Conservation (phyloP, 1,140 invertebrate species). For the Elymnias hypermnestra region DNA sequence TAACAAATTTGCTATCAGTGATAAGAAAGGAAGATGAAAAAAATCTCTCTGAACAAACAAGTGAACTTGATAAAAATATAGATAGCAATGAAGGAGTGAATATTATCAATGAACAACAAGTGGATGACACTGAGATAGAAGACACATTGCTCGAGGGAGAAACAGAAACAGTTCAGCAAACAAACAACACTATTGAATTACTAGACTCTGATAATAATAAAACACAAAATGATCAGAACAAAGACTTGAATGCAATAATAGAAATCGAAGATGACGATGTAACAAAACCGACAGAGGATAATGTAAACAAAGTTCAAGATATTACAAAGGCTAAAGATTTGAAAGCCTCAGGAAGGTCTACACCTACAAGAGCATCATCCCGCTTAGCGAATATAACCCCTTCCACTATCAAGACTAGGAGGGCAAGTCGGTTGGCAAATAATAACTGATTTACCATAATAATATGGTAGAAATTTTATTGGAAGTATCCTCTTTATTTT, state of each 20-base stretch:
- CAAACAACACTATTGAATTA: too few species aligned
- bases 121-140: too few species aligned
- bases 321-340: constrained; percentile 4
- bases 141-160: too few species aligned
- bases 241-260: background rate
- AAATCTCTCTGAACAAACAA: too few species aligned
- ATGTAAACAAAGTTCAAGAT: background rate
- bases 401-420: constrained; percentile 41
- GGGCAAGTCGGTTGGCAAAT: constrained; percentile 38
- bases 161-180: constrained; percentile 3
- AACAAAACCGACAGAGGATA: background rate
- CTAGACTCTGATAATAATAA: background rate
- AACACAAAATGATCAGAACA: too few species aligned
- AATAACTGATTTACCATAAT: constrained; percentile 8
- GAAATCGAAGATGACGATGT: constrained; percentile 5
- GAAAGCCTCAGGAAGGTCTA: constrained; percentile 26
- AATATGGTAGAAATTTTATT: background rate
- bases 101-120: too few species aligned
- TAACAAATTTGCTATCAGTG: too few species aligned
- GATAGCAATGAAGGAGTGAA: too few species aligned
- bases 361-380: constrained; percentile 37
- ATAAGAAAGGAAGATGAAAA: too few species aligned
- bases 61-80: too few species aligned
- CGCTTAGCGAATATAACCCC: constrained; percentile 37
- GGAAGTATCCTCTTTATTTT: too few species aligned